phyloP scores from a whole-genome alignment of 1,140 invertebrate genomes.

The Caerostris darwini region DNA sequence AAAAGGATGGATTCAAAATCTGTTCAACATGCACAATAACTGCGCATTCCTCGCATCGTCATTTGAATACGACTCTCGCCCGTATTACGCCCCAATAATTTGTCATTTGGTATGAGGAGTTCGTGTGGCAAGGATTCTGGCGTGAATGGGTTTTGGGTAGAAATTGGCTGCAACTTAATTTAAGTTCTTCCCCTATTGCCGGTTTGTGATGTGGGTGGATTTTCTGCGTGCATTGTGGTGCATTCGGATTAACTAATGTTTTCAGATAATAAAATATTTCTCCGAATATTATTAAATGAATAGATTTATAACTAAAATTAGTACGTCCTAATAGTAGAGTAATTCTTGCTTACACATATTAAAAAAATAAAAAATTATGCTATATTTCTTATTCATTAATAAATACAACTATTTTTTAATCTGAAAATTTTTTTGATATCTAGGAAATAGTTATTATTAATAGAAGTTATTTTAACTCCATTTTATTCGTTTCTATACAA shows the following conservation, averaged over 20 bases:
- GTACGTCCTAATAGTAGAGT: too few species aligned
- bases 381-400: too few species aligned
- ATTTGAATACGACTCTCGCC: conserved; percentile 37
- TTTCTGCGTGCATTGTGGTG: neutral
- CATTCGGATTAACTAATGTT: neutral
- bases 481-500: too few species aligned
- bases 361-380: too few species aligned
- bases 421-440: too few species aligned
- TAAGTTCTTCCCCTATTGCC: conserved; percentile 24
- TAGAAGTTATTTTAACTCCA: too few species aligned
- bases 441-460: too few species aligned
- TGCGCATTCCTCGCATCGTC: conserved; percentile 1
- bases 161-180: conserved; percentile 22
- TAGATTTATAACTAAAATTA: too few species aligned
- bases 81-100: conserved; percentile 33
- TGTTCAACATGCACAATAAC: conserved; percentile 29
- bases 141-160: conserved; percentile 24
- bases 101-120: conserved; percentile 35
- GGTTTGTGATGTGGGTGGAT: neutral
- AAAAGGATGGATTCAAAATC: conserved; percentile 52
- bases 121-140: neutral
- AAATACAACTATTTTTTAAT: too few species aligned
- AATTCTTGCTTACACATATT: too few species aligned
- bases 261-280: neutral
- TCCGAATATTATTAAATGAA: neutral